A percentile compares a stretch with the other conserved stretches of the same genome.
phyloP scores from a whole-genome alignment of 37 sponge, comb jelly and placozoan species.

The Cliona cf. orientalis region DNA sequence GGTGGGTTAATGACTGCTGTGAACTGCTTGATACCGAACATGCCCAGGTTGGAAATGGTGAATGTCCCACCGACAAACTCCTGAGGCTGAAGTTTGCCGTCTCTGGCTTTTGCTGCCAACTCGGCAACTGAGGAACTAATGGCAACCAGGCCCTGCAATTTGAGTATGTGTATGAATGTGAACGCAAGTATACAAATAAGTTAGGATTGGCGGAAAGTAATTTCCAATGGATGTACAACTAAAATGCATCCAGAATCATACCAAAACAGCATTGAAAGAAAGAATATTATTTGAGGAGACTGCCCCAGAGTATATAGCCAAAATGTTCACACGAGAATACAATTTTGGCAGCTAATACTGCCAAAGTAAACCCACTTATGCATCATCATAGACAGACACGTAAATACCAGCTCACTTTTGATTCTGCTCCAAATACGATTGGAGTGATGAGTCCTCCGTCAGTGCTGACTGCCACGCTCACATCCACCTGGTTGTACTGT shows the following conservation, averaged over 20 bases:
- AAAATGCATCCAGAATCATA: no score
- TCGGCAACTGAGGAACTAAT: conserved; percentile 76
- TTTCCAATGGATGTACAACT: no score
- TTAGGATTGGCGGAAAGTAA: no score
- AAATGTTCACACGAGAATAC: no score
- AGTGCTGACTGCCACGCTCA: conserved; percentile 98
- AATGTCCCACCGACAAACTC: conserved; percentile 98
- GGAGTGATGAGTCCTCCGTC: conserved; percentile 97
- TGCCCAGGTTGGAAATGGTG: conserved; percentile 96
- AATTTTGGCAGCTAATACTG: no score
- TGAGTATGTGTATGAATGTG: no score
- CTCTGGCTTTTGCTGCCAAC: conserved; percentile 85
- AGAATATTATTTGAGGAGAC: neutral
- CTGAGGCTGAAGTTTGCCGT: conserved; percentile 80
- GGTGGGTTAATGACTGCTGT: conserved; percentile 96
- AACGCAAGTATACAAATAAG: no score
- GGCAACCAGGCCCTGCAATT: conserved; percentile 71
- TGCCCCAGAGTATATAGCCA: no score
- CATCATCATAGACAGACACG: no score
- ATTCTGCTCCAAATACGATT: conserved; percentile 86
- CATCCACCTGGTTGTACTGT: conserved; percentile 84
- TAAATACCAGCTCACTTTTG: conserved; percentile 65
- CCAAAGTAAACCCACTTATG: no score
- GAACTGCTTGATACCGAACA: conserved; percentile 88
- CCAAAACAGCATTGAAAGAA: neutral